Percentiles rank a stretch among this genome's conserved stretches.
Conservation (phyloP, 2,113 vertebrate species). For the Pelecanus crispus region DNA sequence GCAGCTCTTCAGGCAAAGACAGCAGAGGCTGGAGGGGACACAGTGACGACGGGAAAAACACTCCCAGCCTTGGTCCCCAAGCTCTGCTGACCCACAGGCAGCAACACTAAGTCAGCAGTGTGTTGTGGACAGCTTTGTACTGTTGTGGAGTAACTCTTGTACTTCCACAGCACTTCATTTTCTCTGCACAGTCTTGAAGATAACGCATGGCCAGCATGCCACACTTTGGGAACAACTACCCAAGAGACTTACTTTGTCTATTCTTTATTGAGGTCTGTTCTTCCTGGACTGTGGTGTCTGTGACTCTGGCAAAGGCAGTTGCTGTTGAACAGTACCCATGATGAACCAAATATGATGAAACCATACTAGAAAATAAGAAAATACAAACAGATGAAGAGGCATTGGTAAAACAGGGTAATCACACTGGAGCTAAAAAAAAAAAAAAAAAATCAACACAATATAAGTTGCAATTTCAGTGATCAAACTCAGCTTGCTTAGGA, state of each 20-base stretch:
- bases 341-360: constrained; percentile 96
- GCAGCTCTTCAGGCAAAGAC: not conserved
- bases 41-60: not conserved
- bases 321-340: constrained; percentile 97
- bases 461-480: not conserved
- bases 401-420: not conserved
- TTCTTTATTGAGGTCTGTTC: constrained; percentile 98
- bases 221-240: not conserved
- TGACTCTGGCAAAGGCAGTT: constrained; percentile 93
- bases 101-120: not conserved
- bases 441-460: not conserved
- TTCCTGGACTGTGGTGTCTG: constrained; percentile 94
- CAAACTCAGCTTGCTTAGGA: not conserved
- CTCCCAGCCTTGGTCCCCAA: not conserved
- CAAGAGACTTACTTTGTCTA: constrained; percentile 87
- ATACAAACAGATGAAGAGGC: not conserved
- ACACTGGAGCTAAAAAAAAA: not conserved
- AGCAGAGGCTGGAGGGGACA: not conserved
- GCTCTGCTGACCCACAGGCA: not conserved
- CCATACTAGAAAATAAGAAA: constrained; percentile 83
- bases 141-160: not conserved
- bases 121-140: not conserved
- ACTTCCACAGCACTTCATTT: not conserved
- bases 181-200: not conserved
- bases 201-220: not conserved